phyloP scores from a whole-genome alignment of 2,797 vertebrate species.

The Emydoidea blandingii region DNA sequence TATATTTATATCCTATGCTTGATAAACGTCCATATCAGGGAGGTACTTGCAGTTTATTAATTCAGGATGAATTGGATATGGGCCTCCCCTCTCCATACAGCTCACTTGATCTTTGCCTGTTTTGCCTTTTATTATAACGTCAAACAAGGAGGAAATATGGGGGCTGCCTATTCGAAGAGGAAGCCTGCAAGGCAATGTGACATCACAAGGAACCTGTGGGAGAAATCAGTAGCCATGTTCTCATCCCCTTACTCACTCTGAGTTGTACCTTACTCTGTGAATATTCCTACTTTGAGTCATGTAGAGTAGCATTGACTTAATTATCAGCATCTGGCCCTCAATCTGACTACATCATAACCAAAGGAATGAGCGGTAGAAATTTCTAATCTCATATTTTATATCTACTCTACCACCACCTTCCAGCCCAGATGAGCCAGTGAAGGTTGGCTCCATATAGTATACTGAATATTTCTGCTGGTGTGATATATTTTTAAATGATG shows the following conservation, averaged over 20 bases:
- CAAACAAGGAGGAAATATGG: neutral
- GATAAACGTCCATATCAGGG: neutral
- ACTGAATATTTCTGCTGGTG: neutral
- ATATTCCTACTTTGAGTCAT: neutral
- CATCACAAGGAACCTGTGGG: neutral
- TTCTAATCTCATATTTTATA: neutral
- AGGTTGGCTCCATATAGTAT: neutral
- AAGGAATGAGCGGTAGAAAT: rapidly evolving
- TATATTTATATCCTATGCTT: rapidly evolving
- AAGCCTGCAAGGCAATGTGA: neutral
- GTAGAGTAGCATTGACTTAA: too few species aligned
- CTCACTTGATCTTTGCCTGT: neutral
- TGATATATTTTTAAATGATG: neutral
- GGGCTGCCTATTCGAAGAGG: neutral
- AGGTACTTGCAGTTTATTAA: neutral
- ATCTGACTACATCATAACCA: rapidly evolving
- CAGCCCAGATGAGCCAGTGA: neutral
- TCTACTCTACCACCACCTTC: neutral
- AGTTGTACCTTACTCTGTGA: neutral
- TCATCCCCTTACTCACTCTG: neutral
- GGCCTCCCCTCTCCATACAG: neutral
- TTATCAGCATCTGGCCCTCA: neutral
- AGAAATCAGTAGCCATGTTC: neutral
- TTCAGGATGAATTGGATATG: neutral
- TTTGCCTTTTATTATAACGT: neutral